These are phyloP conservation scores for Catalaphyllia jardinei DNA, from an alignment of 64 coral and sea anemone genomes.

Conservation along the genomic window DNA sequence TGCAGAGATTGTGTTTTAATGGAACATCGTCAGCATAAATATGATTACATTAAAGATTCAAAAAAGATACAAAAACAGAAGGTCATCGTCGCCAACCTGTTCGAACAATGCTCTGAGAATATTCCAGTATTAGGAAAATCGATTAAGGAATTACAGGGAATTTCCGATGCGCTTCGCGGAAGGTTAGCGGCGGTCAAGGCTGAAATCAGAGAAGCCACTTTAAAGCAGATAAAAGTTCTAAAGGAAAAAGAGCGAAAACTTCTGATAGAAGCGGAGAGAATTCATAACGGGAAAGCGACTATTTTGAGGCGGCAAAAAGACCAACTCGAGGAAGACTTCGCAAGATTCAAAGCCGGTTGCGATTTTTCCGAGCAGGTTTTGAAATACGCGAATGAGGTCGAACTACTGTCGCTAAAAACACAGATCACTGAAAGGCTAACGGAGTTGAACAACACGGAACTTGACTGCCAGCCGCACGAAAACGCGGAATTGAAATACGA, in stretches of 20 bases:
- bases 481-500: constrained; percentile 70
- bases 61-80: constrained; percentile 89
- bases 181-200: constrained; percentile 59
- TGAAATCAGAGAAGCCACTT: constrained; percentile 67
- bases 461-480: constrained; percentile 67
- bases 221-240: constrained; percentile 67
- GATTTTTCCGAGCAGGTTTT: constrained; percentile 85
- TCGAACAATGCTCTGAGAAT: constrained; percentile 49
- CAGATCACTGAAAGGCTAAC: constrained; percentile 69
- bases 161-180: constrained; percentile 68
- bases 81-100: constrained; percentile 53
- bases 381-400: constrained; percentile 85
- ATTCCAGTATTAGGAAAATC: constrained; percentile 70
- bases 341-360: constrained; percentile 67
- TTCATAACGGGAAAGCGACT: constrained; percentile 60
- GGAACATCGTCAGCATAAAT: constrained; percentile 91
- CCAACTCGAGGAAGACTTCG: constrained; percentile 60
- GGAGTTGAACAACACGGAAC: constrained; percentile 49
- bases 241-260: constrained; percentile 77
- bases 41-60: constrained; percentile 79
- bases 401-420: constrained; percentile 63
- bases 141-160: constrained; percentile 45
- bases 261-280: constrained; percentile 56
- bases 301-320: constrained; percentile 50
- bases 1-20: constrained; percentile 91